Evolutionary conservation across 2,797 vertebrate species (phyloP).

Genomic region (Neosalanx taihuensis): DNA sequence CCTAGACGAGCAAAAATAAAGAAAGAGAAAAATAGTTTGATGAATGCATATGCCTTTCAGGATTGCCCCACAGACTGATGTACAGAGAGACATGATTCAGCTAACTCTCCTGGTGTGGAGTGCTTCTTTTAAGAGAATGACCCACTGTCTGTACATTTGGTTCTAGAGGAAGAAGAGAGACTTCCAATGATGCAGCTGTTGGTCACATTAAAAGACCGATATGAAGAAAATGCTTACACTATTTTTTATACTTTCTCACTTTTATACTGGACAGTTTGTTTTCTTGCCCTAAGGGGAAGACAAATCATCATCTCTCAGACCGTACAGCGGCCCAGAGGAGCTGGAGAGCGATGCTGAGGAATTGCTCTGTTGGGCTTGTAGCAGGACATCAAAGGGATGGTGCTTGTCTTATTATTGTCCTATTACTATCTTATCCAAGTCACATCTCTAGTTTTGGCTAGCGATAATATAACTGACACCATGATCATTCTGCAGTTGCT

Average conservation of each 20-base stretch:
- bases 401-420: background rate
- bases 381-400: background rate
- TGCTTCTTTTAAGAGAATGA: slow-evolving; percentile 78
- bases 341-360: slow-evolving; percentile 11
- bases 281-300: slow-evolving; percentile 71
- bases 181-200: slow-evolving; percentile 46
- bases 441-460: background rate
- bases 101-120: slow-evolving; percentile 81
- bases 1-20: slow-evolving; percentile 44
- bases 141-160: slow-evolving; percentile 63
- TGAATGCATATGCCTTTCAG: slow-evolving; percentile 74
- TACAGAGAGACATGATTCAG: slow-evolving; percentile 77
- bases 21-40: slow-evolving; percentile 57
- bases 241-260: no score
- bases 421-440: background rate
- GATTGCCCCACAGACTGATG: slow-evolving; percentile 93
- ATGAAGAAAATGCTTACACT: slow-evolving; percentile 21
- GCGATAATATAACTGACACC: background rate
- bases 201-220: slow-evolving; percentile 66
- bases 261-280: slow-evolving; percentile 48
- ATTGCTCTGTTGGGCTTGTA: background rate
- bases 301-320: slow-evolving; percentile 59
- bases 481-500: background rate
- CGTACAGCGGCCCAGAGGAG: slow-evolving; percentile 21
- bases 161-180: slow-evolving; percentile 55